Conservation (phyloP, 92 coral and sea anemone species). For the Anthopleura xanthogrammica region DNA sequence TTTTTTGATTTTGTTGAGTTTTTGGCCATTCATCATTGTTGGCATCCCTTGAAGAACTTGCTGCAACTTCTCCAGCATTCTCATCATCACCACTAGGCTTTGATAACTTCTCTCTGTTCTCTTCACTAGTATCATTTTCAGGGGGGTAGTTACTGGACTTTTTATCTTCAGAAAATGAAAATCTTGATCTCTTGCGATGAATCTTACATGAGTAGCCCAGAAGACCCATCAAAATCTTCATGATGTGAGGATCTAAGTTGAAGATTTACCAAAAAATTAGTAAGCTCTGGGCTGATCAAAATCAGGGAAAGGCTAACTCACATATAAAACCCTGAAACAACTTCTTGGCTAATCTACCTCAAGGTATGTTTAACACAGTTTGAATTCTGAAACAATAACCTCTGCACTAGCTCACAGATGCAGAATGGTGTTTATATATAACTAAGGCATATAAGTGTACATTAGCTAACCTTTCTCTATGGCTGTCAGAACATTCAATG, state of each 20-base stretch:
- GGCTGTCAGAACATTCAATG: constrained; percentile 75
- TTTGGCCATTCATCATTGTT: background rate
- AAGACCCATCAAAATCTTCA: constrained; percentile 82
- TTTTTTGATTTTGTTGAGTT: background rate
- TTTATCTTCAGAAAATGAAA: constrained; percentile 62
- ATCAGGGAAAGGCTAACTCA: too few relatives aligned
- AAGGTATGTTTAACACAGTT: background rate
- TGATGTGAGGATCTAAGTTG: constrained; percentile 67
- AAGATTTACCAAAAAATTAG: background rate
- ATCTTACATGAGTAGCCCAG: constrained; percentile 83
- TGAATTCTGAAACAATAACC: background rate
- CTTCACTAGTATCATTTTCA: background rate
- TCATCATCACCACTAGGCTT: constrained; percentile 17
- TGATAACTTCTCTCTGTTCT: constrained; percentile 4
- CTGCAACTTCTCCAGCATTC: background rate
- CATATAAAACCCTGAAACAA: too few relatives aligned
- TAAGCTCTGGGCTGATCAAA: too few relatives aligned
- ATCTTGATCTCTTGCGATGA: constrained; percentile 70
- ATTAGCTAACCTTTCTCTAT: constrained; percentile 66
- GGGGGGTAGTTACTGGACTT: background rate
- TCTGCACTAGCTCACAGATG: background rate
- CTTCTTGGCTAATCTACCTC: background rate
- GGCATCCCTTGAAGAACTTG: background rate
- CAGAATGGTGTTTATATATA: background rate
- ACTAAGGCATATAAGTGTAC: background rate